Base-by-base conservation (phyloP, 2,888 invertebrate species). In the Cremastinae sp. region DNA sequence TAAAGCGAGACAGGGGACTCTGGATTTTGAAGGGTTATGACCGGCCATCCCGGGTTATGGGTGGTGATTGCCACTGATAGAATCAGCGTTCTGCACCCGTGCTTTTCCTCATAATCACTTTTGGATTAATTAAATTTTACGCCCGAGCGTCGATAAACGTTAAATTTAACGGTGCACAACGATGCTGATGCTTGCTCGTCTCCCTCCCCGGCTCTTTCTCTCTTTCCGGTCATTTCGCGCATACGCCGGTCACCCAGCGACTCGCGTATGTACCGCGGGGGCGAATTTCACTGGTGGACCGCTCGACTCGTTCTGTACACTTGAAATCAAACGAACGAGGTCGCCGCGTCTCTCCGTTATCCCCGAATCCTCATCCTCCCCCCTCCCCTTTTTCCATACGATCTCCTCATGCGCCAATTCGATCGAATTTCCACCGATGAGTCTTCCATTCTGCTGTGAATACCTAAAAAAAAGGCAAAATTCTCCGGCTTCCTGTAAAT, bases 111-210 rank as follows among this genome's bases (percentile, higher is more conserved):
- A 88, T 89, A 89, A 89, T 89, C 88, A 88, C 89, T 89, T 88
- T 88, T 86, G 85, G 88, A 89, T 89, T 88, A 89, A 89, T 89
- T 89, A 89, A 89, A 89, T 88, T 89, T 88, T 88, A 89, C 84
- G 84, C 84, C 74, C 81, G 59, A 51, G 72, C 84, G 85, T 83
- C 88, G 85, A 88, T 89, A 88, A 88, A 88, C 89, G 84, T 89
- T 88, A 89, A 89, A 89, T 89, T 89, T 89, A 87, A 89, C 84
- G 89, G 84, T 74, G 78, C 78, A 54, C 77, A 79, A 74, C 75
- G 78, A 68, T 68, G 73, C 45, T 53, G 74, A 75, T 73, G 76
- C 74, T 61, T 61, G 74, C 69, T 38, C 10, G 20, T 49, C 43
- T 43, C 28, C 28, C 28, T 28, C 5, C 5, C 28, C 28, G 5